phyloP scores from a whole-genome alignment of 2,888 invertebrate species.

The Thysanoteuthis rhombus region DNA sequence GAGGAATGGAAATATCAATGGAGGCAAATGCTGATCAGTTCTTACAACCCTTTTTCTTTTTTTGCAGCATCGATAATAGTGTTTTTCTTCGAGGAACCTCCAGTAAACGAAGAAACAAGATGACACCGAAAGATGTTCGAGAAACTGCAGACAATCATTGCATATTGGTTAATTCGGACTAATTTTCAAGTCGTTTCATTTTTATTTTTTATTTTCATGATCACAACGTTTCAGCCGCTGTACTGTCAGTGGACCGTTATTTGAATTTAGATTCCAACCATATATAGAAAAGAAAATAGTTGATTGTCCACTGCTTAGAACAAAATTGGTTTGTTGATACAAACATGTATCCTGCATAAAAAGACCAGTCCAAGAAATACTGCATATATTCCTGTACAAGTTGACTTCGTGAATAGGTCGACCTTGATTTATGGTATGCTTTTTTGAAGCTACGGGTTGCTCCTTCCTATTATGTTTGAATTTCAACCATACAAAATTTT shows the following conservation, averaged over 20 bases:
- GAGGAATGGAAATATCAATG: too few relatives aligned
- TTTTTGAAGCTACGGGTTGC: too few relatives aligned
- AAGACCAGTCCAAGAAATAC: too few relatives aligned
- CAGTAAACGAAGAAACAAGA: neutral
- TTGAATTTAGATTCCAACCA: neutral
- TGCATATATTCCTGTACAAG: too few relatives aligned
- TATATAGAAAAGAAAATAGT: neutral
- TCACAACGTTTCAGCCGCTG: neutral
- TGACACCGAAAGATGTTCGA: neutral
- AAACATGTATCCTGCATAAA: too few relatives aligned
- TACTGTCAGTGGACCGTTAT: neutral
- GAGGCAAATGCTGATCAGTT: too few relatives aligned
- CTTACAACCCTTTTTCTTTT: neutral
- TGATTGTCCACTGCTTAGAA: too few relatives aligned
- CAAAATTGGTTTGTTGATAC: neutral
- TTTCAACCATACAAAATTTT: too few relatives aligned
- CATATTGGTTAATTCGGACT: neutral
- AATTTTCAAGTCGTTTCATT: too few relatives aligned
- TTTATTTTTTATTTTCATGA: neutral
- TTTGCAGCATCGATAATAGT: neutral
- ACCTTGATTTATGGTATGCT: too few relatives aligned
- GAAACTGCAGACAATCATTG: neutral
- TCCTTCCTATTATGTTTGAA: too few relatives aligned
- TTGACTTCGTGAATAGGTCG: too few relatives aligned
- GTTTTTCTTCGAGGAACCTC: neutral